Evolutionary conservation across 2,113 vertebrate species (phyloP).

Genomic region (Monopterus albus): DNA sequence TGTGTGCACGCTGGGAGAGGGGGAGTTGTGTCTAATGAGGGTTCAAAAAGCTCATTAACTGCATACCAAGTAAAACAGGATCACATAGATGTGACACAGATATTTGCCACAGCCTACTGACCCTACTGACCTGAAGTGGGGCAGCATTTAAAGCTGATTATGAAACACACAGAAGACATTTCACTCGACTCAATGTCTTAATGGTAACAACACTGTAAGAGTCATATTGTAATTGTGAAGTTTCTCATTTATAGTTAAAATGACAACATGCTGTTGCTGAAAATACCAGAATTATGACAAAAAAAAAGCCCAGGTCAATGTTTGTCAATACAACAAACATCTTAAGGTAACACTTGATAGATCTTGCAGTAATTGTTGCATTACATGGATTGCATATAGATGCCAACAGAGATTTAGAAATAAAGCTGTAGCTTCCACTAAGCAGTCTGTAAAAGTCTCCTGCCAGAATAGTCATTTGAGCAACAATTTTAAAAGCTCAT

Average conservation of each 20-base stretch:
- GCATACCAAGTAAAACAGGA: conserved; percentile 73
- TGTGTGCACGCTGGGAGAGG: conserved; percentile 23
- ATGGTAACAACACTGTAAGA: not conserved
- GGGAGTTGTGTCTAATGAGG: conserved; percentile 67
- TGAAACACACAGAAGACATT: not conserved
- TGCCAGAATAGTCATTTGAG: not conserved
- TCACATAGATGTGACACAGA: conserved; percentile 60
- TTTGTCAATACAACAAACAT: too few relatives aligned
- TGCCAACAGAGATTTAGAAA: conserved; percentile 8
- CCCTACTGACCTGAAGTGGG: conserved; percentile 35
- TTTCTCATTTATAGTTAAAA: not conserved
- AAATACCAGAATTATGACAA: too few relatives aligned
- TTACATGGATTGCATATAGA: not conserved
- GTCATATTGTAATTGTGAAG: not conserved
- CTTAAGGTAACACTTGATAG: not conserved
- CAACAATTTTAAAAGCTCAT: not conserved
- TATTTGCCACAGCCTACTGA: conserved; percentile 46
- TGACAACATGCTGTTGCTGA: too few relatives aligned
- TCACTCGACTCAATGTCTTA: not conserved
- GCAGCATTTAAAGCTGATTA: conserved; percentile 1
- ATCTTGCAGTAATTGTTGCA: not conserved
- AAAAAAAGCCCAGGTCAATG: too few relatives aligned
- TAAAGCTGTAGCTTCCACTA: not conserved
- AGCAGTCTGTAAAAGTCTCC: not conserved
- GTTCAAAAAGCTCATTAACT: conserved; percentile 81